Conservation (phyloP, 2,113 vertebrate genomes). For the Marcusenius ussheri region DNA sequence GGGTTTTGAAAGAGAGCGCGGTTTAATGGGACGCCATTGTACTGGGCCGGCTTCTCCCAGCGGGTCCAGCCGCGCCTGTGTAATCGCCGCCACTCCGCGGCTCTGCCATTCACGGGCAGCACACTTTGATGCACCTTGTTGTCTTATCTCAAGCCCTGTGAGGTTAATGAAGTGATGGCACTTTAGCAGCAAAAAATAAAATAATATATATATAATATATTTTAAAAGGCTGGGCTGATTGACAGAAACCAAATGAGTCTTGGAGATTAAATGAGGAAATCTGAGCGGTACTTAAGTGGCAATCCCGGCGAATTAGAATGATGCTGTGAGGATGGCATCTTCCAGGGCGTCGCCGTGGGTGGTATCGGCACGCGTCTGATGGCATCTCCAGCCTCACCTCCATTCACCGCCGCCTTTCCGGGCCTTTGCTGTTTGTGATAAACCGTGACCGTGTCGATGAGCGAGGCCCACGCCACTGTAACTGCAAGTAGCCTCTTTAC, state of each 20-base stretch:
- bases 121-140: conserved; percentile 30
- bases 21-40: conserved; percentile 17
- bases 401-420: neutral
- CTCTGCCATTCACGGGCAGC: neutral
- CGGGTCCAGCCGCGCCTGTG: neutral
- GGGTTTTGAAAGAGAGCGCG: conserved; percentile 10
- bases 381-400: conserved; percentile 1
- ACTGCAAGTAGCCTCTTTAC: neutral
- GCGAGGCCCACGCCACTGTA: neutral
- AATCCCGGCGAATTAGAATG: conserved; percentile 4
- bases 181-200: conserved; percentile 10
- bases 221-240: conserved; percentile 11
- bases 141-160: conserved; percentile 25
- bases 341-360: neutral
- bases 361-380: neutral
- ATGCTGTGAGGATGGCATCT: neutral
- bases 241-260: conserved; percentile 22
- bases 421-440: neutral
- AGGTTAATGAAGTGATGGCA: conserved; percentile 28
- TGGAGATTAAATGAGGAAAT: conserved; percentile 20
- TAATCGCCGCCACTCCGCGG: neutral
- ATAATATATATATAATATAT: neutral
- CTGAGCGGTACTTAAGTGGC: conserved; percentile 14
- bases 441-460: neutral
- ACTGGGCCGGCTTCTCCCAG: neutral